Percentiles rank a stretch among this genome's conserved stretches.
phyloP scores from a whole-genome alignment of 2,888 invertebrate genomes.

The Busseola fusca region DNA sequence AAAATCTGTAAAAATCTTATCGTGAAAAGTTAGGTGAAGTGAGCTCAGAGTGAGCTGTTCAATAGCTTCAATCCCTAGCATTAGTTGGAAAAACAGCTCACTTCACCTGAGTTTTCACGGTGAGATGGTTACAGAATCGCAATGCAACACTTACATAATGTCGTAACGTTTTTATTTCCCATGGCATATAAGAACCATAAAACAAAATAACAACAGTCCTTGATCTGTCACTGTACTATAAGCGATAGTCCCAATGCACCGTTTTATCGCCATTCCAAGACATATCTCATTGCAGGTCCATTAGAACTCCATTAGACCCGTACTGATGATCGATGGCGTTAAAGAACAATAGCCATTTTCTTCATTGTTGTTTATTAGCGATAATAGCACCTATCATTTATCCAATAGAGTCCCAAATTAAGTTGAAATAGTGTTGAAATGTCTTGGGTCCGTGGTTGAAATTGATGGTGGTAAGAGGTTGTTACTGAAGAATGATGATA shows the following conservation, averaged over 20 bases:
- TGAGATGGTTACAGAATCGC: no score
- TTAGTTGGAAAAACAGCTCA: no score
- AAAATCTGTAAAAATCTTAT: no score
- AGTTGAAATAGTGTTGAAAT: constrained; percentile 49
- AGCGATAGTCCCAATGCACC: constrained; percentile 38
- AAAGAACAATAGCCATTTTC: constrained; percentile 62
- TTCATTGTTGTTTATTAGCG: constrained; percentile 53
- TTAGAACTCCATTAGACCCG: constrained; percentile 60
- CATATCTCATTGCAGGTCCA: constrained; percentile 50
- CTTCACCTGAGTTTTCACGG: no score
- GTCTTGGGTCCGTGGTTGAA: constrained; percentile 20
- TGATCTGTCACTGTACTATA: constrained; percentile 43
- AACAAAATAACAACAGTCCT: constrained; percentile 38
- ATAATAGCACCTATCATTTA: constrained; percentile 50
- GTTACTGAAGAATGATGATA: constrained; percentile 21
- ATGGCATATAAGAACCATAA: constrained; percentile 30
- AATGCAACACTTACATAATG: no score
- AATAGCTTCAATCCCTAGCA: no score
- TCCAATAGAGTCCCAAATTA: constrained; percentile 46
- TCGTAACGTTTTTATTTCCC: constrained; percentile 30
- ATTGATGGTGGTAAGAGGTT: constrained; percentile 33
- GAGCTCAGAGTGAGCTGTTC: no score
- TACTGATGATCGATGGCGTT: constrained; percentile 62
- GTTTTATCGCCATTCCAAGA: constrained; percentile 41
- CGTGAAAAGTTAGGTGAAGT: no score